These are phyloP conservation scores for Ephestia elutella DNA, from an alignment of 1,140 invertebrate species.

Conservation along the genomic window DNA sequence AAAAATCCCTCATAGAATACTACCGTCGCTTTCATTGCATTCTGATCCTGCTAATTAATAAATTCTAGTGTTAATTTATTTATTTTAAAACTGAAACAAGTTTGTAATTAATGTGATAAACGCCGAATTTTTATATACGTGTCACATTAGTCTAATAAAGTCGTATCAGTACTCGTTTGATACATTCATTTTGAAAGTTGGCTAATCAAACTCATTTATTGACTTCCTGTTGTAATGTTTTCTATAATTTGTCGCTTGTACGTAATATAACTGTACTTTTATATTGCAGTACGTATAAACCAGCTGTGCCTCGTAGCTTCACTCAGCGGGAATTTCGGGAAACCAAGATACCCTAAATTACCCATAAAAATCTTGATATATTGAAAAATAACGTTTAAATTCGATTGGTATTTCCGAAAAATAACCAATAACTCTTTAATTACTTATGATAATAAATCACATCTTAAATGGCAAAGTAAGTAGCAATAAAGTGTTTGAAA, in stretches of 20 bases:
- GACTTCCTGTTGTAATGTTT: conserved; percentile 36
- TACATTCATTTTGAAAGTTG: conserved; percentile 29
- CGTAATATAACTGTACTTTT: background rate
- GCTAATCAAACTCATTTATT: conserved; percentile 36
- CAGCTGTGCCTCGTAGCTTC: too few species aligned
- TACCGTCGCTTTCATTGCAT: too few species aligned
- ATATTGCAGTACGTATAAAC: background rate
- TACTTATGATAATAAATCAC: too few species aligned
- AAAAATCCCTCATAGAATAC: too few species aligned
- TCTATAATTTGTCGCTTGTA: conserved; percentile 26
- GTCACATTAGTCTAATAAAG: background rate
- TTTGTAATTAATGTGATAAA: background rate
- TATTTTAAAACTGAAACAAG: background rate
- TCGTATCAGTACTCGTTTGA: background rate
- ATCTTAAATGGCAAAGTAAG: too few species aligned
- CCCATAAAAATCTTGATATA: too few species aligned
- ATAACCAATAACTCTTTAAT: too few species aligned
- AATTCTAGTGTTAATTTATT: background rate
- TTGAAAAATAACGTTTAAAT: too few species aligned
- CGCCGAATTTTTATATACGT: background rate
- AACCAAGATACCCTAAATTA: too few species aligned
- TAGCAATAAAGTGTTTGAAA: too few species aligned
- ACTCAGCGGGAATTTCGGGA: too few species aligned
- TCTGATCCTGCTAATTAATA: background rate
- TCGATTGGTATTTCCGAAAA: too few species aligned